Evolutionary conservation across 2,113 vertebrate species (phyloP).

Genomic region (Elanoides forficatus): DNA sequence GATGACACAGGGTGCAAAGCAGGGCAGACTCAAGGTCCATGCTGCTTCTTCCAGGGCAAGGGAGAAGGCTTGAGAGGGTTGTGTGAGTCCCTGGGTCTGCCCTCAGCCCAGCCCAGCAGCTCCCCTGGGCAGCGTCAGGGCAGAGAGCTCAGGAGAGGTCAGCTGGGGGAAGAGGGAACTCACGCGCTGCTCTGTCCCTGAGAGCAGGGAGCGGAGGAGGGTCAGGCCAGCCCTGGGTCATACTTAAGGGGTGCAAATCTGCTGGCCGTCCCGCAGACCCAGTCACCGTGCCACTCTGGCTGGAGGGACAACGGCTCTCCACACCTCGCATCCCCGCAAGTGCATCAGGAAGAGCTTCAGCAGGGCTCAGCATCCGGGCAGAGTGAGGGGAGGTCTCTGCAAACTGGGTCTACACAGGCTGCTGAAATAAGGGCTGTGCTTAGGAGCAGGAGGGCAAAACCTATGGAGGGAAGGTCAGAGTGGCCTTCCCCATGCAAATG

Average conservation of each 20-base stretch:
- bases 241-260: not conserved
- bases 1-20: not conserved
- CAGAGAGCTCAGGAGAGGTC: not conserved
- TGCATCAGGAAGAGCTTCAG: not conserved
- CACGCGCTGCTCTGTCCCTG: not conserved
- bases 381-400: not conserved
- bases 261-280: not conserved
- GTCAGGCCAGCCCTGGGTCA: not conserved
- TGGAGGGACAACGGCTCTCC: not conserved
- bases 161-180: not conserved
- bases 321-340: fast-evolving
- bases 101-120: not conserved
- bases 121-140: not conserved
- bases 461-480: not conserved
- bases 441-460: not conserved
- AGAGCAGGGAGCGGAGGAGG: not conserved
- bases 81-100: not conserved
- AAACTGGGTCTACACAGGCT: not conserved
- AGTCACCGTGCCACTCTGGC: fast-evolving
- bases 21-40: not conserved
- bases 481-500: not conserved
- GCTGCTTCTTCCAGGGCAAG: not conserved
- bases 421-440: not conserved
- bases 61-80: not conserved
- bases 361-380: not conserved